Percentiles rank a stretch among this genome's conserved stretches.
These are phyloP conservation scores for Tapera naevia DNA, from an alignment of 2,797 vertebrate genomes.

Conservation along the genomic window DNA sequence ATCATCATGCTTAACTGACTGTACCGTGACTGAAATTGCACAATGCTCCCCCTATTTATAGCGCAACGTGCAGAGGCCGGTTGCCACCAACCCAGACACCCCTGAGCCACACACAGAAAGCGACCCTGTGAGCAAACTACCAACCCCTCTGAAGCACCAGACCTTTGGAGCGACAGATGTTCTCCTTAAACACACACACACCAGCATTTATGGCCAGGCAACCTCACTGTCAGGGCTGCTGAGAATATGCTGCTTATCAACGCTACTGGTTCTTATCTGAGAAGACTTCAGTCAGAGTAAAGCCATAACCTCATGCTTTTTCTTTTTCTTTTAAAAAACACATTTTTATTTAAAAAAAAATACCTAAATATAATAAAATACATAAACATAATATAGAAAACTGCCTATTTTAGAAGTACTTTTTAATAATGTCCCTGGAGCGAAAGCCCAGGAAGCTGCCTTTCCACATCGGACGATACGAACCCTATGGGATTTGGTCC, in stretches of 20 bases:
- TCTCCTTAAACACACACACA: neutral
- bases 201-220: neutral
- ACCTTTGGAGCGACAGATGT: neutral
- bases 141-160: neutral
- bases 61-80: neutral
- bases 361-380: neutral
- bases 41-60: neutral
- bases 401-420: neutral
- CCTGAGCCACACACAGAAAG: neutral
- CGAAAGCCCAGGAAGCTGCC: neutral
- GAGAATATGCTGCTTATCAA: neutral
- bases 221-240: neutral
- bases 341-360: neutral
- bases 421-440: neutral
- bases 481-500: neutral
- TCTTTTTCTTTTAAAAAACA: neutral
- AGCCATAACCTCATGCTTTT: neutral
- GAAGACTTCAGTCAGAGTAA: slow-evolving; percentile 5
- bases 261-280: neutral
- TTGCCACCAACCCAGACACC: neutral
- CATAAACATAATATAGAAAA: neutral
- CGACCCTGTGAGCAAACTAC: neutral
- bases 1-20: slow-evolving; percentile 43
- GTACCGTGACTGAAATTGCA: slow-evolving; percentile 7
- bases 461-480: neutral